Evolutionary conservation across 2,888 invertebrate genomes (phyloP), one percentile per base, ranked within the genome.

Genomic region (Gonocerus acuteangulatus): DNA sequence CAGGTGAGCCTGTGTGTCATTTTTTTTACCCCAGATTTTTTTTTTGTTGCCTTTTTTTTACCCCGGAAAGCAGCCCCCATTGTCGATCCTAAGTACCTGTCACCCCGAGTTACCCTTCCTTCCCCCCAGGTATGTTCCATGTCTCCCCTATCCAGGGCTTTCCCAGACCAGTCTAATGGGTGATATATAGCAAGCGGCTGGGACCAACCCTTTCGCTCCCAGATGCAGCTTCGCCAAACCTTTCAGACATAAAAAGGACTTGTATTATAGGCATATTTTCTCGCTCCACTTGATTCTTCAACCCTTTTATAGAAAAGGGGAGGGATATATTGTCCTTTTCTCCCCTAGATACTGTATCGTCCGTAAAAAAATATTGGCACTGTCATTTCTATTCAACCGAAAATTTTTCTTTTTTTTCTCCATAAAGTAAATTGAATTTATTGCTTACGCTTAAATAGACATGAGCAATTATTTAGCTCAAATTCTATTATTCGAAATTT

Each of bases 151-250:
- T 32, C 7, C 32, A 32, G 7, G n/a, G 7, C 7, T 39, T 39
- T 64, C 60, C 39, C 23, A 48, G 62, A 64, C 57, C 54, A 23
- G 15, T 48, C 39, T 64, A 62, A 64, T 64, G 62, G 64, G 59
- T 64, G 64, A 64, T 64, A 64, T 61, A 64, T 64, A 62, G 57
- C 21, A 45, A 57, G 27, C 57, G 57, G 57, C 18, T 47, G 22
- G 11, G 2, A 7, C 18, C 27, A 57, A 57, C 57, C 57, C 57
- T 57, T 57, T 57, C 22, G 27, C 32, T 23, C 22, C 47, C 47
- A 45, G 45, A 57, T 32, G 57, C 54, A 54, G 36, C 39, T n/a
- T 7, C 54, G 39, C 23, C 39, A 4, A 32, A 4, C 39, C 9
- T 6, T 27, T 27, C 27, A 27, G n/a, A n/a, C 39, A 9, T n/a